phyloP scores from a whole-genome alignment of 2,113 vertebrate genomes.

The Onychostoma macrolepis region DNA sequence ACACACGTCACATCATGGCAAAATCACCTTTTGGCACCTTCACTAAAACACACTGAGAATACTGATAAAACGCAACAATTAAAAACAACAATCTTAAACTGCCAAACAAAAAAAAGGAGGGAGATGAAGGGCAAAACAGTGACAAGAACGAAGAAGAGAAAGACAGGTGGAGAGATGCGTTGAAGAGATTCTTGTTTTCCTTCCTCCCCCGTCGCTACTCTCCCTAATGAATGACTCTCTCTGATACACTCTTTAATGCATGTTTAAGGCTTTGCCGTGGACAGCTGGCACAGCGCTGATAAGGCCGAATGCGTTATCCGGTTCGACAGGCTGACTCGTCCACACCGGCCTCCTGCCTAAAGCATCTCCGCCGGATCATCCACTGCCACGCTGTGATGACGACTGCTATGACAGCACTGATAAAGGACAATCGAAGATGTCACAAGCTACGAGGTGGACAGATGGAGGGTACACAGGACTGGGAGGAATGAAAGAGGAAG shows the following conservation, averaged over 20 bases:
- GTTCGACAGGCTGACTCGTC: constrained; percentile 42
- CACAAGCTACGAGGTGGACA: constrained; percentile 29
- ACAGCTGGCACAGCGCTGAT: constrained; percentile 50
- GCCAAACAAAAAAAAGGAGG: neutral
- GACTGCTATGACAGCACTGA: constrained; percentile 39
- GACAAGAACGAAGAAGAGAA: neutral
- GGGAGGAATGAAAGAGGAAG: constrained; percentile 1
- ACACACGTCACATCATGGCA: neutral
- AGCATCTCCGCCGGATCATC: constrained; percentile 43
- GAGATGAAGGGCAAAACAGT: neutral
- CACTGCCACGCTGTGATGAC: constrained; percentile 19
- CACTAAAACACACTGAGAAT: neutral
- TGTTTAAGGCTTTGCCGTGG: constrained; percentile 20
- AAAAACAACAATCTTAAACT: neutral
- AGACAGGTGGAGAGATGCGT: constrained; percentile 5
- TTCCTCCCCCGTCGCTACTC: constrained; percentile 1
- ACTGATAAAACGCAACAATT: neutral
- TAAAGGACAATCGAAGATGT: constrained; percentile 39
- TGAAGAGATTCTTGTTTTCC: neutral
- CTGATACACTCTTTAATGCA: constrained; percentile 30
- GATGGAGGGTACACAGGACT: constrained; percentile 4
- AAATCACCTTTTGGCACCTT: neutral
- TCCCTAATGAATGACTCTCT: constrained; percentile 45
- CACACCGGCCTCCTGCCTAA: neutral
- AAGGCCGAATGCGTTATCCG: constrained; percentile 49